Percentiles rank a stretch among this genome's conserved stretches.
phyloP scores from a whole-genome alignment of 2,888 invertebrate species.

The Acanthosepion pharaonis region DNA sequence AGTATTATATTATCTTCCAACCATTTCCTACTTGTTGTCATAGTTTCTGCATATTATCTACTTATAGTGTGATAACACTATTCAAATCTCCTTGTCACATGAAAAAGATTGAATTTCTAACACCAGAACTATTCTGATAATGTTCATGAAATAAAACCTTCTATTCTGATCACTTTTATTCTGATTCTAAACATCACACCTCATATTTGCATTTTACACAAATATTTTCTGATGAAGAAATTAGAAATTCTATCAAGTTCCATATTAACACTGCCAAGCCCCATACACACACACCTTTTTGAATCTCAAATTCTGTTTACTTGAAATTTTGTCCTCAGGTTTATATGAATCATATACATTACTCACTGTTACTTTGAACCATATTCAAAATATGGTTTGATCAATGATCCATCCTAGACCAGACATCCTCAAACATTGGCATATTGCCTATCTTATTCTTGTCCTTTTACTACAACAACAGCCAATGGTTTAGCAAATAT shows the following conservation, averaged over 20 bases:
- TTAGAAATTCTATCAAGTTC: not conserved
- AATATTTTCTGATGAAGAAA: conserved; percentile 18
- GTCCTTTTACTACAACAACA: not conserved
- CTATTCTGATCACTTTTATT: not conserved
- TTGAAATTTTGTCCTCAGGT: not conserved
- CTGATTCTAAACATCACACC: not conserved
- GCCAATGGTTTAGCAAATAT: conserved; percentile 11
- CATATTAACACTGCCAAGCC: not conserved
- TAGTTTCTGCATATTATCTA: not conserved
- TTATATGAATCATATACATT: conserved; percentile 6
- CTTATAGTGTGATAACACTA: not conserved
- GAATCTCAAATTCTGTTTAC: not conserved
- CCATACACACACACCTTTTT: not conserved
- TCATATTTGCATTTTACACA: not conserved
- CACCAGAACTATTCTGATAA: not conserved
- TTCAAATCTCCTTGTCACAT: not conserved
- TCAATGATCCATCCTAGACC: not conserved
- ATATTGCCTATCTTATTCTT: not conserved
- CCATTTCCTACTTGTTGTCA: too few species aligned
- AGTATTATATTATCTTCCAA: too few species aligned
- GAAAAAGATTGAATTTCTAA: not conserved
- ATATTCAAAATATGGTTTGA: not conserved
- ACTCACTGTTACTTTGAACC: not conserved
- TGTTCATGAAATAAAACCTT: not conserved
- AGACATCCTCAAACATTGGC: not conserved